phyloP scores from a whole-genome alignment of 1,140 invertebrate species.

The Drosophila kepulauana region DNA sequence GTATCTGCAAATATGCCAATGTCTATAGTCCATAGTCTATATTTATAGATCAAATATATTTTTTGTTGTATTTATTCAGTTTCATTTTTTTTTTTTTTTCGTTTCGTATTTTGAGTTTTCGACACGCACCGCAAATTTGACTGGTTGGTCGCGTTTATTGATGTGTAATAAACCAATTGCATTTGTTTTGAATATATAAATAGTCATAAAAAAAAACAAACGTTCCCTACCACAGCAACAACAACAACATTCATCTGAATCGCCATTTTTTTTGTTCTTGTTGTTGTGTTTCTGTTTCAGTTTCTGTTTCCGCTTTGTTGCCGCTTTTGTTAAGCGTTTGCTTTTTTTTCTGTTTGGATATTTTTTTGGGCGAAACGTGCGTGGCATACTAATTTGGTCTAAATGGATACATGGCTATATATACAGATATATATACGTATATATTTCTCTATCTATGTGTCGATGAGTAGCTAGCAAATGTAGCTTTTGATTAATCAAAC shows the following conservation, averaged over 20 bases:
- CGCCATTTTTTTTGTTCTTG: conserved; percentile 22
- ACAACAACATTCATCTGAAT: conserved; percentile 18
- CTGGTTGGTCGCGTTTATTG: conserved; percentile 68
- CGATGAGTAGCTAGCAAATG: conserved; percentile 15
- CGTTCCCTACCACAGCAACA: conserved; percentile 29
- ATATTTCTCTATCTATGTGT: conserved; percentile 3
- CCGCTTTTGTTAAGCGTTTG: conserved; percentile 49
- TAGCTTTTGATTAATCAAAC: conserved; percentile 72
- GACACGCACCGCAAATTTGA: conserved; percentile 68
- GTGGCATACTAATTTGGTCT: conserved; percentile 79
- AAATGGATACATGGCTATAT: conserved; percentile 56
- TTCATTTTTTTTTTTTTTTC: neutral
- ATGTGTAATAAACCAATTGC: conserved; percentile 83
- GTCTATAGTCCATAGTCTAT: neutral
- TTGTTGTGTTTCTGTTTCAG: conserved; percentile 3
- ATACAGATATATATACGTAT: conserved; percentile 4
- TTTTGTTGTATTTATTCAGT: conserved; percentile 12
- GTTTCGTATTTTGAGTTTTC: neutral
- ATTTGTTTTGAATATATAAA: conserved; percentile 83
- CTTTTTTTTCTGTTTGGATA: conserved; percentile 31
- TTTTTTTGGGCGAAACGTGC: conserved; percentile 66
- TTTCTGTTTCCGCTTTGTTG: conserved; percentile 68
- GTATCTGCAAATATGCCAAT: conserved; percentile 1
- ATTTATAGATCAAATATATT: conserved; percentile 1
- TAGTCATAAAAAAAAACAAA: conserved; percentile 61